phyloP scores from a whole-genome alignment of 2,888 invertebrate species.

The Rhamnusium bicolor region DNA sequence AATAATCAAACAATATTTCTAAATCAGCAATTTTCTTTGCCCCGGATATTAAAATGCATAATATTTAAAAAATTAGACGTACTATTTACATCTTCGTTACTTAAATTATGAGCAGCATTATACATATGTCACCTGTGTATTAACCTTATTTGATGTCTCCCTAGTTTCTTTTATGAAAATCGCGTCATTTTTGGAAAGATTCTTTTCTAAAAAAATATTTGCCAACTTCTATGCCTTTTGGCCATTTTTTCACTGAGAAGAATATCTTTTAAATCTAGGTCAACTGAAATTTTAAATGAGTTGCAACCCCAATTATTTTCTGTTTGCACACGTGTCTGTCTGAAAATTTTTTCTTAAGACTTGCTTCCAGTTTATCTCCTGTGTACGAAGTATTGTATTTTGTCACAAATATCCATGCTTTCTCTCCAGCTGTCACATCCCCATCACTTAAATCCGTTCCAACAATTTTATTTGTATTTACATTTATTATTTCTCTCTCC shows the following conservation, averaged over 20 bases:
- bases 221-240: neutral
- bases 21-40: too few relatives aligned
- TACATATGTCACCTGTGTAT: too few relatives aligned
- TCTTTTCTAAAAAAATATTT: neutral
- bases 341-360: neutral
- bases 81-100: too few relatives aligned
- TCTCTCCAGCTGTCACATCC: neutral
- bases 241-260: neutral
- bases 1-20: too few relatives aligned
- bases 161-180: too few relatives aligned
- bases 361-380: neutral
- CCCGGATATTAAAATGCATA: too few relatives aligned
- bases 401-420: neutral
- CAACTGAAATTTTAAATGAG: neutral
- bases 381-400: neutral
- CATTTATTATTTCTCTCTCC: too few relatives aligned
- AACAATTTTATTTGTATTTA: neutral
- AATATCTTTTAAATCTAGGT: neutral
- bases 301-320: neutral
- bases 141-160: too few relatives aligned
- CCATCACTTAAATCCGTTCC: neutral
- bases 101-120: too few relatives aligned
- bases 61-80: too few relatives aligned
- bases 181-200: too few relatives aligned
- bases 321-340: neutral